A percentile compares a stretch with the other conserved stretches of the same genome.
These are phyloP conservation scores for Conistra vaccinii DNA, from an alignment of 2,888 invertebrate genomes.

Conservation along the genomic window DNA sequence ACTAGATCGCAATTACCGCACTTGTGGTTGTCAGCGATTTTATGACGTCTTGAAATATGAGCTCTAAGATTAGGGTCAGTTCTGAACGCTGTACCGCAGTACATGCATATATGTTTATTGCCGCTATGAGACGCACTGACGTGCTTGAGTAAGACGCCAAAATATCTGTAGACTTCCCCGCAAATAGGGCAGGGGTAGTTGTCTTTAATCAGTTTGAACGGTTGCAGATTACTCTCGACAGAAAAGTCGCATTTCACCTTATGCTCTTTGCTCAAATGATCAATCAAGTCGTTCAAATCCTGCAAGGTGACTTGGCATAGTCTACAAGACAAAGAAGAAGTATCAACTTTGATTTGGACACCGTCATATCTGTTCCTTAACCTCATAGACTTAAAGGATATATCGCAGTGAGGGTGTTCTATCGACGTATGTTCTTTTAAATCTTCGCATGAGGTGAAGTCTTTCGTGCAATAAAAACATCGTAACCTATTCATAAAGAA, in stretches of 20 bases:
- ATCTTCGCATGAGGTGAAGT: slow-evolving; percentile 78
- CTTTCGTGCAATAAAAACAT: slow-evolving; percentile 85
- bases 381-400: slow-evolving; percentile 78
- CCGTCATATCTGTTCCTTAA: slow-evolving; percentile 79
- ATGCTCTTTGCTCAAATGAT: slow-evolving; percentile 77
- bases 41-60: slow-evolving; percentile 77
- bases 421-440: slow-evolving; percentile 79
- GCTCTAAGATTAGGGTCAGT: slow-evolving; percentile 79
- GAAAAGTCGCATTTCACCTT: slow-evolving; percentile 71
- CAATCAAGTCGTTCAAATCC: slow-evolving; percentile 73
- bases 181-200: slow-evolving; percentile 81
- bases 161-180: slow-evolving; percentile 76
- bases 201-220: slow-evolving; percentile 77
- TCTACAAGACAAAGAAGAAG: slow-evolving; percentile 77
- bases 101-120: slow-evolving; percentile 80
- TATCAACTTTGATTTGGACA: slow-evolving; percentile 81
- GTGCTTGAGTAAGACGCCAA: slow-evolving; percentile 78
- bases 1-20: slow-evolving; percentile 74
- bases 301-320: slow-evolving; percentile 73
- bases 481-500: slow-evolving; percentile 81
- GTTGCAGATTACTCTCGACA: slow-evolving; percentile 73
- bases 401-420: slow-evolving; percentile 82
- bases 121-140: slow-evolving; percentile 77
- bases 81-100: slow-evolving; percentile 80
- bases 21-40: slow-evolving; percentile 68